Conservation (phyloP, 2,113 vertebrate genomes). For the Forbesichthys agassizii region DNA sequence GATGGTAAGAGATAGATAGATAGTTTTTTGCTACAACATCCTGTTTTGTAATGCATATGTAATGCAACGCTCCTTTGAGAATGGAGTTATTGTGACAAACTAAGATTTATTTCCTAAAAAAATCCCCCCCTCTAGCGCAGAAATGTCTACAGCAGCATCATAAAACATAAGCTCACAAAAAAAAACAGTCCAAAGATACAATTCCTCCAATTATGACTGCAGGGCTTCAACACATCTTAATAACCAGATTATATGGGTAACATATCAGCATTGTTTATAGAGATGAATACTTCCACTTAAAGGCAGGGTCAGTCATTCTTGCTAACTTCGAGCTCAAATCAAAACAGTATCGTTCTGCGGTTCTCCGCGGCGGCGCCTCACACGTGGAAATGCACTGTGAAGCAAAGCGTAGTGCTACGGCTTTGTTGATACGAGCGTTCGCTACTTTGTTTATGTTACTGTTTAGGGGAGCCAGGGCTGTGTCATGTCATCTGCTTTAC, state of each 20-base stretch:
- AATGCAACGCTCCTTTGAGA: not conserved
- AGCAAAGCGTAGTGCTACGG: no score
- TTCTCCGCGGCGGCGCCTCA: no score
- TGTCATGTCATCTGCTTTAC: not conserved
- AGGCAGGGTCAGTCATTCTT: no score
- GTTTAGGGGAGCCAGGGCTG: no score
- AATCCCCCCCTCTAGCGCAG: not conserved
- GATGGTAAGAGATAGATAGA: no score
- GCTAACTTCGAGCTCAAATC: no score
- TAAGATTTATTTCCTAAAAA: not conserved
- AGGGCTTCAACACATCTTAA: not conserved
- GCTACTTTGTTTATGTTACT: no score
- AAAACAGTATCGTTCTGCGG: no score
- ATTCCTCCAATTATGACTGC: not conserved
- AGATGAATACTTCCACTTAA: not conserved
- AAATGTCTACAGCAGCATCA: not conserved
- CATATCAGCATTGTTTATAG: not conserved
- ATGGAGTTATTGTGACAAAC: not conserved
- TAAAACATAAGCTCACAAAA: not conserved
- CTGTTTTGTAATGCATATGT: not conserved
- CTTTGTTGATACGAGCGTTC: no score
- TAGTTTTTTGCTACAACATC: not conserved
- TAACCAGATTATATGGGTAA: not conserved
- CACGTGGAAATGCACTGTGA: no score
- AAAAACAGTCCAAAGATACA: not conserved